Base-by-base conservation (phyloP, 2,888 invertebrate genomes). In the Drepana falcataria region DNA sequence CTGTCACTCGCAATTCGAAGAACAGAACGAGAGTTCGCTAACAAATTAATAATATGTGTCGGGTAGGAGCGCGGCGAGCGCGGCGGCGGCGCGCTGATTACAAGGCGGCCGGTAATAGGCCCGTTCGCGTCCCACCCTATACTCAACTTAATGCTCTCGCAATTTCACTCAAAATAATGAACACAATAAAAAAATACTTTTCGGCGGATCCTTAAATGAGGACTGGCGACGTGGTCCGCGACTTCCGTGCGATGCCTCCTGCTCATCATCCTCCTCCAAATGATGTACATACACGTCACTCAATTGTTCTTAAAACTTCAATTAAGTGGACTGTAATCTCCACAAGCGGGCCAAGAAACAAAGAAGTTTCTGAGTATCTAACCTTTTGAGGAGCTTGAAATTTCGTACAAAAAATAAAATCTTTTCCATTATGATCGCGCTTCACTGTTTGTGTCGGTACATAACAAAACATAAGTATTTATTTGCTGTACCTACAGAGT, bases 71-170 rank as follows among this genome's bases (percentile, higher is more conserved):
- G 75, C 74, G 72, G 73, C 40, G 51, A 35, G n/a, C 79, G 79
- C 73, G 77, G 73, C 71, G 73, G 79, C 76, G 69, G 69, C 62
- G 72, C 77, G 78, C 78, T 84, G 92, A 91, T 92, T 88, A 91
- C 82, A 91, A 85, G 86, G 85, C 85, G 71, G 79, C 58, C 66
- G 73, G 84, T 87, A 88, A 89, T 88, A 81, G 81, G 74, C 68
- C 80, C 81, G 79, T 75, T 21, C 81, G 83, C 79, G 81, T 78
- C 83, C 82, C 86, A 90, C 87, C 90, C 89, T 88, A 89, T 87
- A 91, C 83, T 90, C 89, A 90, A 83, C 79, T 85, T 90, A 90
- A 90, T 90, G 87, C 89, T 88, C 90, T 90, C 89, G 89, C 91
- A 90, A 90, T 90, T 91, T 91, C 85, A 84, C 85, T 89, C 83